Base-by-base conservation (phyloP, 2,797 vertebrate species). In the Labroides dimidiatus region DNA sequence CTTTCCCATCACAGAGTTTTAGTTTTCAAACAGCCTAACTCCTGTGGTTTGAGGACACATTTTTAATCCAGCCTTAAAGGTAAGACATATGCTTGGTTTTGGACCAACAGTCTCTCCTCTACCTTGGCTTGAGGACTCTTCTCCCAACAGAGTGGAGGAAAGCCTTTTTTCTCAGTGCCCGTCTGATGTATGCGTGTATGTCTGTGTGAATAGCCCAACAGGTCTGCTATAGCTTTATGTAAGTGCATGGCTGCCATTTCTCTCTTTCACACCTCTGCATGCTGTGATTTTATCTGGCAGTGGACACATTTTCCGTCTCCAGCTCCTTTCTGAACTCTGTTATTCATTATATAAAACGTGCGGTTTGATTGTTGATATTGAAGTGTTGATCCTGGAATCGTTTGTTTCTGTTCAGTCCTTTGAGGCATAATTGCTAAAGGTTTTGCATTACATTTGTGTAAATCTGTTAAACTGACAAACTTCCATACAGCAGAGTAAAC, bases 41-140 rank as follows among this genome's bases (percentile, higher is more conserved):
- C 10, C 54, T 44, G 24, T 17, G 12, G 7, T 49, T 24, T 37
- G 20, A 10, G 19, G 21, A 16, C 10, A 60, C 53, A 39, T 60
- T 13, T 27, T 27, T 44, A 72, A 77, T 65, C 27, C 44, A 50
- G 30, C 9, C 44, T 14, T 54, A 19, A 24, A 48, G 42, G n/a
- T 39, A 14, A 47, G 20, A 15, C 33, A 6, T 14, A 52, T 11
- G 41, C 19, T 36, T 24, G 58, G 43, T 43, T 33, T 14, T 14
- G 37, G 37, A 4, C 23, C 62, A 64, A 54, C 44, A 43, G 23
- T 23, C 11, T 39, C 19, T 16, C 37, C 58, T 68, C 27, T 24
- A 11, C 44, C 36, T 48, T 33, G 14, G 14, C 56, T 47, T 24
- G 11, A 36, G 39, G 45, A 56, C 24, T 48, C 4, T n/a, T 21